Evolutionary conservation across 2,888 invertebrate species (phyloP).

Genomic region (Drosophila yooni): DNA sequence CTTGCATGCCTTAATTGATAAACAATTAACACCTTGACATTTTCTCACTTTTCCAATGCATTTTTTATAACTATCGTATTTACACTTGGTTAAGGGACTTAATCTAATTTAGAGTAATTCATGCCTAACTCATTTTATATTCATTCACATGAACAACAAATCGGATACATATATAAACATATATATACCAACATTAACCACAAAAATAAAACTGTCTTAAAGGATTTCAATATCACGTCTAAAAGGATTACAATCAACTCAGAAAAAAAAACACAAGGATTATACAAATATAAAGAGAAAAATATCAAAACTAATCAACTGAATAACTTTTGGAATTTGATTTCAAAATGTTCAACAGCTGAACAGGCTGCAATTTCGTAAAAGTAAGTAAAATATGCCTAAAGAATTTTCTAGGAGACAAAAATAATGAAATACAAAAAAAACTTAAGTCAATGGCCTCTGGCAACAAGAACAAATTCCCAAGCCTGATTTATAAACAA

Average conservation of each 20-base stretch:
- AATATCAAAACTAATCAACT: constrained; percentile 15
- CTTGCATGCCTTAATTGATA: constrained; percentile 17
- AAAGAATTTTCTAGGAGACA: constrained; percentile 49
- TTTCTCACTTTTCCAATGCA: not conserved
- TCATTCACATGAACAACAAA: not conserved
- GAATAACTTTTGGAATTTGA: constrained; percentile 22
- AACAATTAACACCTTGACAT: not conserved
- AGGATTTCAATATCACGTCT: constrained; percentile 40
- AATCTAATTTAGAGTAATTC: constrained; percentile 1
- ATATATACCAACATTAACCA: constrained; percentile 28
- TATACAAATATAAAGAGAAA: constrained; percentile 21
- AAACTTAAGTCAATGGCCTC: constrained; percentile 69
- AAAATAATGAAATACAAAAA: not conserved
- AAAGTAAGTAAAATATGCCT: constrained; percentile 65
- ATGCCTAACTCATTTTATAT: constrained; percentile 1
- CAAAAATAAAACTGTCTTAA: constrained; percentile 56
- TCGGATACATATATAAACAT: constrained; percentile 23
- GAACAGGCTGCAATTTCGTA: constrained; percentile 58
- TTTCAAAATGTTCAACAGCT: constrained; percentile 60
- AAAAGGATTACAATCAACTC: constrained; percentile 42
- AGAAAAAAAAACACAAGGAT: constrained; percentile 46
- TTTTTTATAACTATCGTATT: constrained; percentile 1
- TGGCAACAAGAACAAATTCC: constrained; percentile 66
- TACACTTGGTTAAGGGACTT: constrained; percentile 1
- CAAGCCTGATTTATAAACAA: constrained; percentile 75